Percentiles rank a stretch among this genome's conserved stretches.
Evolutionary conservation across 2,888 invertebrate genomes (phyloP).

Genomic region (Aspidiotus rigidus): DNA sequence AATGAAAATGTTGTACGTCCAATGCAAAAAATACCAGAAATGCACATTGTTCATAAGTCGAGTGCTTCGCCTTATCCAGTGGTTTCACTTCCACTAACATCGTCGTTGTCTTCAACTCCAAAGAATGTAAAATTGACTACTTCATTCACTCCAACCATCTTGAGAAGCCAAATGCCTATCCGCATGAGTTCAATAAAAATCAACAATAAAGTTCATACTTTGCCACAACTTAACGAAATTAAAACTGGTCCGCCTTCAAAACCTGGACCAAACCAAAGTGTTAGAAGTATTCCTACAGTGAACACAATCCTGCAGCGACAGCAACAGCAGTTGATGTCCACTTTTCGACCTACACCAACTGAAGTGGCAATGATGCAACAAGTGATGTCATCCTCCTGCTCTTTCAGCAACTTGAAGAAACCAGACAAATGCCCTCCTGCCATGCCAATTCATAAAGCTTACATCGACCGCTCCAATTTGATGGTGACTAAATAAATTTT

Average conservation of each 20-base stretch:
- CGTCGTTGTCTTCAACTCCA: not conserved
- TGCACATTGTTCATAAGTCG: not conserved
- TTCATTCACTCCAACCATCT: not conserved
- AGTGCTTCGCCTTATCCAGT: not conserved
- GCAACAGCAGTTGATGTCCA: constrained; percentile 40
- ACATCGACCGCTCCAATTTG: constrained; percentile 1
- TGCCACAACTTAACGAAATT: constrained; percentile 46
- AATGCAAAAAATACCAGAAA: constrained; percentile 9
- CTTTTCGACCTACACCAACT: not conserved
- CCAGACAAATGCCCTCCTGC: constrained; percentile 14
- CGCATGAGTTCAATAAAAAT: not conserved
- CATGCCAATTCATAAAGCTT: constrained; percentile 9
- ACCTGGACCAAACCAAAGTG: constrained; percentile 50
- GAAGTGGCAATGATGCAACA: constrained; percentile 2
- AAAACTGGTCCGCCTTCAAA: constrained; percentile 39
- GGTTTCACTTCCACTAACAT: not conserved
- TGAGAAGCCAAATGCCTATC: not conserved
- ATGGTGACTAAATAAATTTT: constrained; percentile 22
- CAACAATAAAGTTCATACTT: constrained; percentile 32
- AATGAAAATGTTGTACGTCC: not conserved
- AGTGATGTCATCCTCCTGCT: not conserved
- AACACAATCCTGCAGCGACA: constrained; percentile 52
- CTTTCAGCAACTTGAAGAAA: constrained; percentile 17
- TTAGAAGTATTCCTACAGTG: constrained; percentile 56
- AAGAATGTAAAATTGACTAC: not conserved